phyloP scores from a whole-genome alignment of 2,888 invertebrate species.

The Drosophila melanosoma region DNA sequence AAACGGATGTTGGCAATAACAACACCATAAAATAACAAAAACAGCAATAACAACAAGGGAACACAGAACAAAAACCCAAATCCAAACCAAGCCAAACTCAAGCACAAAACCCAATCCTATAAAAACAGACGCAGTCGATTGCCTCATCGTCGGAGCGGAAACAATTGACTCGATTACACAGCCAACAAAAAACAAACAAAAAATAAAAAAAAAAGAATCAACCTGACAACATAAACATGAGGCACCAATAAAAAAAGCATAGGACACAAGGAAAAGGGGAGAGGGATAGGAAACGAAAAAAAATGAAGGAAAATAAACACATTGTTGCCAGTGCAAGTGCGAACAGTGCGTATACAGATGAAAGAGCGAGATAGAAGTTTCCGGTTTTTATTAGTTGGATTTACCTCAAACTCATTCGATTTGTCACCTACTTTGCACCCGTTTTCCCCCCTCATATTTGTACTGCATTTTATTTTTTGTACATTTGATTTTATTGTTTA shows the following conservation, averaged over 20 bases:
- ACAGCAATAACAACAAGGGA: constrained; percentile 27
- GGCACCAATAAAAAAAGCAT: constrained; percentile 62
- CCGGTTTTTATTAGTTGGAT: constrained; percentile 47
- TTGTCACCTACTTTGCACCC: constrained; percentile 13
- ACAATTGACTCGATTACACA: constrained; percentile 79
- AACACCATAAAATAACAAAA: constrained; percentile 60
- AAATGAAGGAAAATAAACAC: constrained; percentile 24
- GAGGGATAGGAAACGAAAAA: constrained; percentile 2
- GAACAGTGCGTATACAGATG: constrained; percentile 7
- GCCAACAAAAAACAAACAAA: constrained; percentile 32
- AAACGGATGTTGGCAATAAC: constrained; percentile 72
- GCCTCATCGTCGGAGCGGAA: constrained; percentile 76
- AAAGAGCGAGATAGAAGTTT: constrained; percentile 5
- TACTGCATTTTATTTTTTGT: constrained; percentile 30
- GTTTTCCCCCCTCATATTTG: constrained; percentile 38
- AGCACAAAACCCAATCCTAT: constrained; percentile 57
- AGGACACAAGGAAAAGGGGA: constrained; percentile 18
- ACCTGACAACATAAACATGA: constrained; percentile 73
- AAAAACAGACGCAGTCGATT: constrained; percentile 77
- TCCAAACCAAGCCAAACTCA: constrained; percentile 34
- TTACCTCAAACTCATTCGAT: constrained; percentile 38
- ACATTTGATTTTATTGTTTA: constrained; percentile 39
- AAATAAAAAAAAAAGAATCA: constrained; percentile 41
- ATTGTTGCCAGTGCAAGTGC: constrained; percentile 40
- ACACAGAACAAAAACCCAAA: constrained; percentile 40